Conservation (phyloP, 2,113 vertebrate genomes). For the Geococcyx californianus region DNA sequence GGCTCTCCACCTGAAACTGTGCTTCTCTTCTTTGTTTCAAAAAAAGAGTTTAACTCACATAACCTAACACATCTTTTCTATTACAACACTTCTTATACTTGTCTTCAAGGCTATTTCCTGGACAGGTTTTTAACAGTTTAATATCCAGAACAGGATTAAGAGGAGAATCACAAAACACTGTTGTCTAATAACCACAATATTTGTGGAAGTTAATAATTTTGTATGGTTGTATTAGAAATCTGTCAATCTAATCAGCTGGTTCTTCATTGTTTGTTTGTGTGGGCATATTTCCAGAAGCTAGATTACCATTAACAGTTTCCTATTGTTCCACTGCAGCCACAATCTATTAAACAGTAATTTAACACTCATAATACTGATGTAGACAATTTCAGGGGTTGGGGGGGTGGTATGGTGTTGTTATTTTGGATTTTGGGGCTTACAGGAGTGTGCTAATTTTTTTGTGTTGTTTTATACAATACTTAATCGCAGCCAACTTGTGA, state of each 20-base stretch:
- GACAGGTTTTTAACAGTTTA: background rate
- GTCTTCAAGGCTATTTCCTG: background rate
- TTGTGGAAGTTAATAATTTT: background rate
- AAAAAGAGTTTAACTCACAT: background rate
- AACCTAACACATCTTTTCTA: background rate
- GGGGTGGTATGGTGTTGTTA: too few species aligned
- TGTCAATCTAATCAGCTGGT: background rate
- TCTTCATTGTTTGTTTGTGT: background rate
- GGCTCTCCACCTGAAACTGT: background rate
- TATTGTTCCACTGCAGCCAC: background rate
- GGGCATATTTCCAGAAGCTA: background rate
- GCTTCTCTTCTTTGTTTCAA: background rate
- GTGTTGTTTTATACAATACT: background rate
- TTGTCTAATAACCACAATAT: background rate
- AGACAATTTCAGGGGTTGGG: background rate
- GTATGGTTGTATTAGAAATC: background rate
- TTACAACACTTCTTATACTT: background rate
- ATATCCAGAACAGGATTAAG: background rate
- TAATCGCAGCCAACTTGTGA: background rate
- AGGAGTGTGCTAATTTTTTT: background rate
- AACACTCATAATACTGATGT: background rate
- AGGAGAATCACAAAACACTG: background rate
- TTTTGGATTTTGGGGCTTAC: too few species aligned
- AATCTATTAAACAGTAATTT: background rate
- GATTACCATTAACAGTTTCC: background rate